Base-by-base conservation (phyloP, 2,888 invertebrate genomes). In the Abrostola triplasia region DNA sequence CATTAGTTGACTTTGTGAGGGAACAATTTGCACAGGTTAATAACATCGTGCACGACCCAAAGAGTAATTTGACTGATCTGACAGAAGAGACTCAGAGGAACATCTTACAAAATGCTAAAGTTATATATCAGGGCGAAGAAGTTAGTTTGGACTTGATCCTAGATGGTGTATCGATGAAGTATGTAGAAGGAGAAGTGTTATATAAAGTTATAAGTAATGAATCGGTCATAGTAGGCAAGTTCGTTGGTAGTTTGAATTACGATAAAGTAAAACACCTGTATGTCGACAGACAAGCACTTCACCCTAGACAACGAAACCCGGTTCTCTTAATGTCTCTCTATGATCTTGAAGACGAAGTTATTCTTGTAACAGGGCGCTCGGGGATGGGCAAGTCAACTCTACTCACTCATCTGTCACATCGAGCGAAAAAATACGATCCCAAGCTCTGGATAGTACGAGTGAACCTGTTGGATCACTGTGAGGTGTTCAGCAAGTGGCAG, bases 301-400 rank as follows among this genome's bases (percentile, higher is more conserved):
- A 13, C 8, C 10, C 9, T 11, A 51, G 42, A 9, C 36, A 13
- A 0, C 51, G 7, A 0, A 38, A 1, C 35, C 0, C 7, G 10
- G 11, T 11, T 8, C 5, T 49, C 36, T 11, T 73, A 12, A 6
- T 13, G 13, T 59, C 73, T 36, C 60, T 76, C 35, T 36, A 58
- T 11, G 69, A 24, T 36, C n/a, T 47, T n/a, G 24, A n/a, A 0
- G 13, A 72, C 0, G 40, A 50, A 0, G 61, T 59, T 35, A 44
- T 76, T 5, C 24, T 24, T 24, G 12, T 76, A 35, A 64, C 67
- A 12, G 76, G 73, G 5, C 61, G 49, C 38, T 72, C 77, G 0
- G 80, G 80, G 0, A 80, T 77, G 80, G 79, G 79, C 0, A 79
- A 79, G 42, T 76, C 79, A 36, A 77, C 67, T 35, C 36, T 79